Conservation (phyloP, 2,797 vertebrate genomes). For the Lophius americanus region DNA sequence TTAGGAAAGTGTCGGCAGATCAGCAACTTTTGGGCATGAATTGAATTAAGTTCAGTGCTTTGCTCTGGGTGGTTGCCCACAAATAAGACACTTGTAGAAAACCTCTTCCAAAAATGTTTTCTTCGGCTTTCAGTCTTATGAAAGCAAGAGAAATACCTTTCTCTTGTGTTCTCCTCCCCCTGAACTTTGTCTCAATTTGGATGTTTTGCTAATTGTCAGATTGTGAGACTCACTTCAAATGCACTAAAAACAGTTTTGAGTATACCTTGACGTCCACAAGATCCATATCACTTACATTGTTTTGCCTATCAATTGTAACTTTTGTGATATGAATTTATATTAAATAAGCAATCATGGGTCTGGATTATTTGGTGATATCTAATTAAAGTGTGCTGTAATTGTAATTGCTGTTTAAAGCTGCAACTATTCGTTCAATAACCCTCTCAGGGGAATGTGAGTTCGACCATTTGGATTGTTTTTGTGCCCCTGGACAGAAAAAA, state of each 20-base stretch:
- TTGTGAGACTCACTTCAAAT: neutral
- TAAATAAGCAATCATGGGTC: neutral
- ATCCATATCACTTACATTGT: too few relatives aligned
- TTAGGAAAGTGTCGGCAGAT: conserved; percentile 45
- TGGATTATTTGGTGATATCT: neutral
- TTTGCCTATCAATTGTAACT: neutral
- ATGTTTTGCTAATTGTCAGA: conserved; percentile 17
- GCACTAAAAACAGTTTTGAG: too few relatives aligned
- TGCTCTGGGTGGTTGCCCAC: conserved; percentile 18
- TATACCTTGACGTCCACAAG: neutral
- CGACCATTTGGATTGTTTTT: too few relatives aligned
- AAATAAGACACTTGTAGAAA: conserved; percentile 35
- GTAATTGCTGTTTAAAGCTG: neutral
- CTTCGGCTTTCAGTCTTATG: neutral
- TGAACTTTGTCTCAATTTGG: neutral
- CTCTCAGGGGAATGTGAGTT: too few relatives aligned
- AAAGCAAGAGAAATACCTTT: conserved; percentile 17
- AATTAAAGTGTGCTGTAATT: neutral
- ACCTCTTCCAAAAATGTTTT: conserved; percentile 32
- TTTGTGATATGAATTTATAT: neutral
- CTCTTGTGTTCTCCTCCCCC: conserved; percentile 21
- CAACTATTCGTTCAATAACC: neutral
- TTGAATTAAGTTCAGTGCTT: conserved; percentile 35
- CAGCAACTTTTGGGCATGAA: conserved; percentile 37
- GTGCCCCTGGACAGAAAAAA: too few relatives aligned